Percentiles rank a stretch among this genome's conserved stretches.
Evolutionary conservation across 2,797 vertebrate species (phyloP).

Genomic region (Acanthornis magna): DNA sequence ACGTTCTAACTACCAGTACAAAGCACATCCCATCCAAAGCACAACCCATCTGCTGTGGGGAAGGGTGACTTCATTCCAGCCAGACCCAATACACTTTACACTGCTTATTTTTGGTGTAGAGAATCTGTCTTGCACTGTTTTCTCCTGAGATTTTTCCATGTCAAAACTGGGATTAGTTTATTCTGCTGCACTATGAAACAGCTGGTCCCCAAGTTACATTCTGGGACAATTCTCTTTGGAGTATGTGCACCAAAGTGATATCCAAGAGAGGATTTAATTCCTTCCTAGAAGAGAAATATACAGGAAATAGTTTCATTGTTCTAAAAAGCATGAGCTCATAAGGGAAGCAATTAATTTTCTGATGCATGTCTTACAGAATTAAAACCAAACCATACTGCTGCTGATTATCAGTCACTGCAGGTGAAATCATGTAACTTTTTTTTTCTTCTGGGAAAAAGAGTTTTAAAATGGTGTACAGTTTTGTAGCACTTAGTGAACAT

Average conservation of each 20-base stretch:
- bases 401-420: not conserved
- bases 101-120: not conserved
- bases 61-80: not conserved
- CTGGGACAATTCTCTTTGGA: not conserved
- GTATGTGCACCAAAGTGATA: not conserved
- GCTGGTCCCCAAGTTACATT: not conserved
- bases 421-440: not conserved
- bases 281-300: not conserved
- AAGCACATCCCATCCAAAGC: not conserved
- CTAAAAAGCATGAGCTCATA: not conserved
- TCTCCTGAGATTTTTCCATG: not conserved
- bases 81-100: not conserved
- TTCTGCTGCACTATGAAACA: not conserved
- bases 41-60: not conserved
- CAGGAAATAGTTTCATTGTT: not conserved
- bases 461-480: not conserved
- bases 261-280: not conserved
- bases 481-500: not conserved
- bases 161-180: not conserved
- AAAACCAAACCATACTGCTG: not conserved
- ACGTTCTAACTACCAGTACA: accelerated
- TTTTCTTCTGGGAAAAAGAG: not conserved
- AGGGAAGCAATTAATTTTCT: not conserved
- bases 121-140: not conserved
- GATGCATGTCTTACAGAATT: not conserved